Conservation (phyloP, 2,888 invertebrate genomes). For the Oasisia sp. region DNA sequence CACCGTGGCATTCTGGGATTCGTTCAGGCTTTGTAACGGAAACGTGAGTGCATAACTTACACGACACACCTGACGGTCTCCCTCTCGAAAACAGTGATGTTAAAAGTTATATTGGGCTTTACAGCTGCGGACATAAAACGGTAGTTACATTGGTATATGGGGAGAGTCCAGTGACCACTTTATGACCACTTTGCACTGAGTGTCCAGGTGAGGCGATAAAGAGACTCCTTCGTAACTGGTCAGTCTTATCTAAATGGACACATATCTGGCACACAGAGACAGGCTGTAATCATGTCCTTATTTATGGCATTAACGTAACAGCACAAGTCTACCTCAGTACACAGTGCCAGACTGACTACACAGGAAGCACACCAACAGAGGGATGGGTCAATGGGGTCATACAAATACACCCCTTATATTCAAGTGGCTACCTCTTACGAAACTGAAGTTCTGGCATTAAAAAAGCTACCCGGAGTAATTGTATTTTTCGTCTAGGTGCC, state of each 20-base stretch:
- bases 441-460: neutral
- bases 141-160: neutral
- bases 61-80: neutral
- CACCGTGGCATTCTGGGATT: neutral
- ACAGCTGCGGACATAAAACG: neutral
- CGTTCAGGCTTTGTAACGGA: neutral
- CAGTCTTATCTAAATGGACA: conserved; percentile 7
- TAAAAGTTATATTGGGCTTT: neutral
- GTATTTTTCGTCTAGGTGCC: neutral
- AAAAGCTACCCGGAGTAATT: neutral
- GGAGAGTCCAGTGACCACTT: neutral
- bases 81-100: neutral
- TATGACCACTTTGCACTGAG: neutral
- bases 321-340: neutral
- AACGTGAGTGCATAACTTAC: neutral
- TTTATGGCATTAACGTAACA: neutral
- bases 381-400: neutral
- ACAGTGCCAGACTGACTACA: neutral
- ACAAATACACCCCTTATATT: neutral
- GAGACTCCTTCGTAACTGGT: neutral
- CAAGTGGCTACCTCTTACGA: neutral
- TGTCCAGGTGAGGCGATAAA: neutral
- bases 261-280: neutral
- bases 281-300: neutral
- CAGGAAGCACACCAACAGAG: neutral